These are phyloP conservation scores for Ammodytes dubius DNA, from an alignment of 2,113 vertebrate genomes.

Conservation along the genomic window DNA sequence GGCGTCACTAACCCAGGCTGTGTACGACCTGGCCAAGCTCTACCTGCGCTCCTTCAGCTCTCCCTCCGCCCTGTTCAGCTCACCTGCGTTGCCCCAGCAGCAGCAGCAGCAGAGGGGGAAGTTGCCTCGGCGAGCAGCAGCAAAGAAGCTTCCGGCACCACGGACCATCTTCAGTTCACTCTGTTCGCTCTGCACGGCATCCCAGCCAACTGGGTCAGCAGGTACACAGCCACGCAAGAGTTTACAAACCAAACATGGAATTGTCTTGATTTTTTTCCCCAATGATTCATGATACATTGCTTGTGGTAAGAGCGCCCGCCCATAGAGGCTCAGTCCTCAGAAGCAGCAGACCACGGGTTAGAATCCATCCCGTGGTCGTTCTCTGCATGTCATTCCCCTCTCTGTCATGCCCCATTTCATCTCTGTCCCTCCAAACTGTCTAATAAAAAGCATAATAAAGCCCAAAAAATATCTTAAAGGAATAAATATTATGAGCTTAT, in stretches of 20 bases:
- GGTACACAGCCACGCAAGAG: slow-evolving; percentile 78
- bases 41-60: slow-evolving; percentile 87
- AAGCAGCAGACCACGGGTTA: no score
- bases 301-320: no score
- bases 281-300: no score
- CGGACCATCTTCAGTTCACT: slow-evolving; percentile 95
- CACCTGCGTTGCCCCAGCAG: slow-evolving; percentile 40
- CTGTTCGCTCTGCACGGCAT: slow-evolving; percentile 94
- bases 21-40: slow-evolving; percentile 90
- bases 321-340: no score
- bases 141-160: slow-evolving; percentile 90
- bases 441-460: no score
- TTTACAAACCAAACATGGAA: background rate
- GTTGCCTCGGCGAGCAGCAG: slow-evolving; percentile 62
- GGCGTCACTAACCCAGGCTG: slow-evolving; percentile 87
- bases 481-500: no score
- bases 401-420: no score
- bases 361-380: no score
- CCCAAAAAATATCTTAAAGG: no score
- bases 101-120: slow-evolving; percentile 28
- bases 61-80: slow-evolving; percentile 61
- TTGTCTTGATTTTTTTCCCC: no score
- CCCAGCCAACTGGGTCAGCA: slow-evolving; percentile 91
- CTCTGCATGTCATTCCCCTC: no score
- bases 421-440: no score